Conservation (phyloP, 2,113 vertebrate genomes). For the Isurus oxyrinchus region DNA sequence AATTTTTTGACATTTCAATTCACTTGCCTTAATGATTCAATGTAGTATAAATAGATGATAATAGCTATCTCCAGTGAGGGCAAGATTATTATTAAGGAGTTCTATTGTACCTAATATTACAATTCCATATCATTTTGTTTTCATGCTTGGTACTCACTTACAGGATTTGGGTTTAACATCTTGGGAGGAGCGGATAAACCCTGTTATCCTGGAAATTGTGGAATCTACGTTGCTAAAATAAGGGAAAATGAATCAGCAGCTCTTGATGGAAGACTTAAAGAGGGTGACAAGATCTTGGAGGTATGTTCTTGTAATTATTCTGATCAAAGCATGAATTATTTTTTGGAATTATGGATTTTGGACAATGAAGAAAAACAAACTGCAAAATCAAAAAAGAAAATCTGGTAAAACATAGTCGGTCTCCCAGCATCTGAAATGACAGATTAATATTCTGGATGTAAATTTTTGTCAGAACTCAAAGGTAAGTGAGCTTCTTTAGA, state of each 20-base stretch:
- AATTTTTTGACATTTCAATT: neutral
- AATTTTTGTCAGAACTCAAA: neutral
- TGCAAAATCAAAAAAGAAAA: neutral
- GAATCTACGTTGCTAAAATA: conserved; percentile 88
- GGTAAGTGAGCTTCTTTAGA: no score
- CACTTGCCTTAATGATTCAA: neutral
- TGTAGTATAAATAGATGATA: neutral
- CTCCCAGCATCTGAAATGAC: neutral
- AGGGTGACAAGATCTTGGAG: conserved; percentile 88
- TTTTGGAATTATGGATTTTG: neutral
- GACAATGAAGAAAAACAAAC: neutral
- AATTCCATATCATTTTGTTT: neutral
- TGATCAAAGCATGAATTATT: neutral
- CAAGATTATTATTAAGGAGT: neutral
- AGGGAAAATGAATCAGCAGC: conserved; percentile 86
- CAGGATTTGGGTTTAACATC: conserved; percentile 95
- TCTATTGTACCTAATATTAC: neutral
- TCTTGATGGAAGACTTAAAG: conserved; percentile 78
- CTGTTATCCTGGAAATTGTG: conserved; percentile 71
- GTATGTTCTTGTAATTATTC: conserved; percentile 54
- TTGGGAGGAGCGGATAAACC: conserved; percentile 87
- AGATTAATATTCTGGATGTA: neutral
- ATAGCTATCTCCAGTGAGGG: neutral
- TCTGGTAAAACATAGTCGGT: neutral
- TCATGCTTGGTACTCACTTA: conserved; percentile 12